Evolutionary conservation across 2,113 vertebrate genomes (phyloP).

Genomic region (Hippocampus barbouri): DNA sequence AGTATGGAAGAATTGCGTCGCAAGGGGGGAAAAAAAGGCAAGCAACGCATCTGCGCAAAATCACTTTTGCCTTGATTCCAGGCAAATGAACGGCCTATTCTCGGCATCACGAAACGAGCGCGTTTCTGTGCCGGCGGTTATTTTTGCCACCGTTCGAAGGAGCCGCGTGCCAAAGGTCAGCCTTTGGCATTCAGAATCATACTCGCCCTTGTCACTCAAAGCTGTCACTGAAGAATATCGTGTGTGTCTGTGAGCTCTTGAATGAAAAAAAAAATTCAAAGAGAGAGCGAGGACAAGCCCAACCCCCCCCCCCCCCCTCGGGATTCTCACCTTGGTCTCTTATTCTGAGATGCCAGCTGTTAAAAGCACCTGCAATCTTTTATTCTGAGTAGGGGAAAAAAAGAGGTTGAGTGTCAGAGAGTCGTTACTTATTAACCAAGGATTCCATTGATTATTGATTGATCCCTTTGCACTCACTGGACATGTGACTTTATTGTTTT

Average conservation of each 20-base stretch:
- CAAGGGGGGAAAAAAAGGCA: background rate
- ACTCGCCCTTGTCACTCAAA: constrained; percentile 35
- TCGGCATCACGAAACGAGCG: constrained; percentile 52
- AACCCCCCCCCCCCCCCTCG: background rate
- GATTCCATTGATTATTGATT: constrained; percentile 71
- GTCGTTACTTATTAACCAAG: constrained; percentile 65
- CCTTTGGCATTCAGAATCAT: constrained; percentile 38
- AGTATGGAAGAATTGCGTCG: background rate
- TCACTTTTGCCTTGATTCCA: background rate
- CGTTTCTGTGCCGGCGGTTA: constrained; percentile 27
- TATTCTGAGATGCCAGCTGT: constrained; percentile 31
- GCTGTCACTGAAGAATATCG: constrained; percentile 10
- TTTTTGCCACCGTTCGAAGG: constrained; percentile 49
- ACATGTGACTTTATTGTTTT: background rate
- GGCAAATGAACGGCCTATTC: background rate
- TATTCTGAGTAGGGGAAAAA: constrained; percentile 41
- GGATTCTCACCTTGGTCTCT: constrained; percentile 41
- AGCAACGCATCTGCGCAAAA: background rate
- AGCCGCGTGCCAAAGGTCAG: constrained; percentile 50
- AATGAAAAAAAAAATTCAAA: constrained; percentile 11
- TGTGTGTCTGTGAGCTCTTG: constrained; percentile 11
- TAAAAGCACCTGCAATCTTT: constrained; percentile 41
- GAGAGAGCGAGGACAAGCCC: background rate
- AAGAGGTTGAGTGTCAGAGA: constrained; percentile 27
- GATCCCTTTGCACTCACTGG: constrained; percentile 23